Evolutionary conservation across 2,888 invertebrate species (phyloP).

Genomic region (Andricus curvator): DNA sequence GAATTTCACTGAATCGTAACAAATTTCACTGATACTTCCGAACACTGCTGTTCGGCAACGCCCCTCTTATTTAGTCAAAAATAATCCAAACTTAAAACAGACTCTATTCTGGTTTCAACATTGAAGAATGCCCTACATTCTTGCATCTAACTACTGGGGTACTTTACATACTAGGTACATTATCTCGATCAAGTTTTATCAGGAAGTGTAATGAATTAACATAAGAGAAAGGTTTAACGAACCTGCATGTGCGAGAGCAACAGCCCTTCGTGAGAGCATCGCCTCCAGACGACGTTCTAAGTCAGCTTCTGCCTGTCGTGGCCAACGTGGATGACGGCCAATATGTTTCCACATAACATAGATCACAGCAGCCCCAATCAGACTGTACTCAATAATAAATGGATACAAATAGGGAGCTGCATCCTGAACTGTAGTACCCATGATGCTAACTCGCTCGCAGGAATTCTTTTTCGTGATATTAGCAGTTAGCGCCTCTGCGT

Average conservation of each 20-base stretch:
- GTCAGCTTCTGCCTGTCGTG: slow-evolving; percentile 88
- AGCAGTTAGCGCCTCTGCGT: slow-evolving; percentile 71
- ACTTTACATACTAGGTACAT: neutral
- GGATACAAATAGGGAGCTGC: slow-evolving; percentile 97
- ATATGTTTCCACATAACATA: slow-evolving; percentile 98
- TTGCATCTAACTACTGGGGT: neutral
- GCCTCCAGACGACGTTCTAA: slow-evolving; percentile 92
- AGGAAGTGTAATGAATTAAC: neutral
- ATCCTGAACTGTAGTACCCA: slow-evolving; percentile 95
- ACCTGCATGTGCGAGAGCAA: slow-evolving; percentile 90
- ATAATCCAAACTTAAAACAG: neutral
- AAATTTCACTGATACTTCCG: neutral
- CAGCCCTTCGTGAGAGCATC: slow-evolving; percentile 92
- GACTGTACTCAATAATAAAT: slow-evolving; percentile 96
- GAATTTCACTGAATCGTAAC: no score
- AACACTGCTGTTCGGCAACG: neutral
- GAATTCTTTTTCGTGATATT: slow-evolving; percentile 77
- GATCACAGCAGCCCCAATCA: slow-evolving; percentile 96
- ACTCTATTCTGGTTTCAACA: neutral
- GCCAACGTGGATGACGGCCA: slow-evolving; percentile 90
- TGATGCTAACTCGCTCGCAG: slow-evolving; percentile 91
- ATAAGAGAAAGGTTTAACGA: slow-evolving; percentile 61
- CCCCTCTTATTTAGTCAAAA: neutral
- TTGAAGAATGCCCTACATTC: neutral
- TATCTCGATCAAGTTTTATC: neutral